Percentiles rank a stretch among this genome's conserved stretches.
These are phyloP conservation scores for Peromyscus aztecus DNA, from an alignment of 2,797 vertebrate species.

Conservation along the genomic window DNA sequence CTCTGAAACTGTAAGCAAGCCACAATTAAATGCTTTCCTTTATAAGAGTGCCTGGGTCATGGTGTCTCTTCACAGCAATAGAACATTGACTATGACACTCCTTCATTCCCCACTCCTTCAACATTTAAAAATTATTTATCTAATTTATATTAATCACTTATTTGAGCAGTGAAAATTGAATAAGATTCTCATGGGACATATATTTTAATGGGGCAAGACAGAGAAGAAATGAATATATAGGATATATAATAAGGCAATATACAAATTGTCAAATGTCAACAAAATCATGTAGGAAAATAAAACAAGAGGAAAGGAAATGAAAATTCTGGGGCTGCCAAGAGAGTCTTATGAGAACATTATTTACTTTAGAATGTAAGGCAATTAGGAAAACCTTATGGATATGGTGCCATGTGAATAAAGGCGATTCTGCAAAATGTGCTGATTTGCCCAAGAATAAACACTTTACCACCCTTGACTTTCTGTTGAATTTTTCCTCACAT, in stretches of 20 bases:
- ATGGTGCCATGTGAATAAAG: not conserved
- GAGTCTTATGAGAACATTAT: not conserved
- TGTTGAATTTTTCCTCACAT: not conserved
- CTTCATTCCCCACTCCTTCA: not conserved
- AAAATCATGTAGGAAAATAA: not conserved
- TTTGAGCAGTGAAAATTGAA: not conserved
- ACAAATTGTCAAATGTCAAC: not conserved
- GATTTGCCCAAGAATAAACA: not conserved
- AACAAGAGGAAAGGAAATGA: not conserved
- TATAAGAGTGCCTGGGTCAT: not conserved
- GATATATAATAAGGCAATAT: not conserved
- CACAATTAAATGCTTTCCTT: not conserved
- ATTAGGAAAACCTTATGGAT: not conserved
- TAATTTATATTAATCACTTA: not conserved
- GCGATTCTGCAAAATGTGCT: not conserved
- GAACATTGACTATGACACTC: not conserved
- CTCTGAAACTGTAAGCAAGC: not conserved
- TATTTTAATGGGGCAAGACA: slow-evolving; percentile 1
- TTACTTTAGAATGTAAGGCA: not conserved
- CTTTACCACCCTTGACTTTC: not conserved
- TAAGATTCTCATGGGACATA: not conserved
- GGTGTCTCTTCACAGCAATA: not conserved
- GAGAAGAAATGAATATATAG: not conserved
- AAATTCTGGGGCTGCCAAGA: not conserved
- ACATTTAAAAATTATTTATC: not conserved